phyloP scores from a whole-genome alignment of 2,888 invertebrate species.

The Phytoseiulus persimilis region DNA sequence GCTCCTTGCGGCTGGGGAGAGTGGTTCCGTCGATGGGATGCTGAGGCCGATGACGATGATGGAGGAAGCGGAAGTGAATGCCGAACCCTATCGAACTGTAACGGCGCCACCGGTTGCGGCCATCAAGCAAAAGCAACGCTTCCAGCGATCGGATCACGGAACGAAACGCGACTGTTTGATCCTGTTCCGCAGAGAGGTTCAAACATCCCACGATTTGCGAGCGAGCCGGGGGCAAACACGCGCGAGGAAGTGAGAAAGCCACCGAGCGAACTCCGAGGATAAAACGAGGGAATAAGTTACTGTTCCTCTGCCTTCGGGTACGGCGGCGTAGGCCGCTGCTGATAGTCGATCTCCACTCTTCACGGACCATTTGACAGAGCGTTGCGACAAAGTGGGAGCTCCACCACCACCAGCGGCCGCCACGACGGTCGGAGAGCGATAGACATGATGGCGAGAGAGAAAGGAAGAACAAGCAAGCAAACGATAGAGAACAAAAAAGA shows the following conservation, averaged over 20 bases:
- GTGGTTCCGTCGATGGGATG: neutral
- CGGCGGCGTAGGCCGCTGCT: neutral
- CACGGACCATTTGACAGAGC: conserved; percentile 5
- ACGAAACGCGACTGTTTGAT: neutral
- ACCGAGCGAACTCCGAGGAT: neutral
- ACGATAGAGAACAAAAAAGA: neutral
- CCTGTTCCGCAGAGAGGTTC: neutral
- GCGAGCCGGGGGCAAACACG: neutral
- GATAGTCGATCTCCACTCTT: conserved; percentile 5
- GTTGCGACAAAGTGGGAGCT: neutral
- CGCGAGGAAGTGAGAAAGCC: neutral
- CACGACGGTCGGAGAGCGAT: neutral
- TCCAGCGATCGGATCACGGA: neutral
- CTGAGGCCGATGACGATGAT: neutral
- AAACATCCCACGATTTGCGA: neutral
- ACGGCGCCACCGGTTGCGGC: neutral
- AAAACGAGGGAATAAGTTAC: neutral
- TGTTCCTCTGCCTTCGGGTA: neutral
- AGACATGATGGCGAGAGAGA: neutral
- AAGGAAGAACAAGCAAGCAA: neutral
- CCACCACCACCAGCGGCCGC: neutral
- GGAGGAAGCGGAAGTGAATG: neutral
- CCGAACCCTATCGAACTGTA: neutral
- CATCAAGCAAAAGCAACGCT: neutral
- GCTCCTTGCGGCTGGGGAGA: neutral